These are phyloP conservation scores for Gari tellinella DNA, from an alignment of 2,888 invertebrate genomes.

Conservation along the genomic window DNA sequence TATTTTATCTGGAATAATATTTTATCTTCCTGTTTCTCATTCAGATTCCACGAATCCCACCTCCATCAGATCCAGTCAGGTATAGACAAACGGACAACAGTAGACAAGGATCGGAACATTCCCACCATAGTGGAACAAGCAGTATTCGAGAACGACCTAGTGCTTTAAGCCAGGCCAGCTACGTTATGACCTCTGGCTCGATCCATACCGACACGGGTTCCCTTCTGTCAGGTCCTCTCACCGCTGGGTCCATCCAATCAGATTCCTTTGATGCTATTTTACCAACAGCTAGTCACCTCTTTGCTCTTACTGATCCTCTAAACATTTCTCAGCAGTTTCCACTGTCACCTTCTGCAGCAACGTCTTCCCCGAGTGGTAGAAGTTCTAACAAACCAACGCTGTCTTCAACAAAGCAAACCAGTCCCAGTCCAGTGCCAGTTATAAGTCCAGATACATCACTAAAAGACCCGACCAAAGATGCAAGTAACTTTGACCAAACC, in stretches of 20 bases:
- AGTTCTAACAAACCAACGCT: too few species aligned
- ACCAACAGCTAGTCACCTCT: constrained; percentile 24
- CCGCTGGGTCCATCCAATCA: constrained; percentile 12
- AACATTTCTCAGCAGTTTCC: neutral
- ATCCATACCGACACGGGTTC: too few species aligned
- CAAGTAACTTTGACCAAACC: constrained; percentile 42
- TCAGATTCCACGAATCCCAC: constrained; percentile 40
- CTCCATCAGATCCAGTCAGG: constrained; percentile 24
- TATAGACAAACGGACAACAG: constrained; percentile 3
- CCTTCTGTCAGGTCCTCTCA: too few species aligned
- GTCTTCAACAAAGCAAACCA: too few species aligned
- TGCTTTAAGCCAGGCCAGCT: neutral
- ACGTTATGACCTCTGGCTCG: too few species aligned
- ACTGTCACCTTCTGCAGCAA: too few species aligned
- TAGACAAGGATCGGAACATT: neutral
- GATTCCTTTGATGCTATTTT: constrained; percentile 3
- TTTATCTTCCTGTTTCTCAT: too few species aligned
- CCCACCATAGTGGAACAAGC: neutral
- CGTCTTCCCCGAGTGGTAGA: too few species aligned
- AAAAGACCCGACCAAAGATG: constrained; percentile 10
- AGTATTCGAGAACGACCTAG: neutral
- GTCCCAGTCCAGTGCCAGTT: too few species aligned
- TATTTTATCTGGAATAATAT: too few species aligned
- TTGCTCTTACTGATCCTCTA: constrained; percentile 16
- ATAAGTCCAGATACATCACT: too few species aligned